phyloP scores from a whole-genome alignment of 2,888 invertebrate genomes.

The Abrostola triplasia region DNA sequence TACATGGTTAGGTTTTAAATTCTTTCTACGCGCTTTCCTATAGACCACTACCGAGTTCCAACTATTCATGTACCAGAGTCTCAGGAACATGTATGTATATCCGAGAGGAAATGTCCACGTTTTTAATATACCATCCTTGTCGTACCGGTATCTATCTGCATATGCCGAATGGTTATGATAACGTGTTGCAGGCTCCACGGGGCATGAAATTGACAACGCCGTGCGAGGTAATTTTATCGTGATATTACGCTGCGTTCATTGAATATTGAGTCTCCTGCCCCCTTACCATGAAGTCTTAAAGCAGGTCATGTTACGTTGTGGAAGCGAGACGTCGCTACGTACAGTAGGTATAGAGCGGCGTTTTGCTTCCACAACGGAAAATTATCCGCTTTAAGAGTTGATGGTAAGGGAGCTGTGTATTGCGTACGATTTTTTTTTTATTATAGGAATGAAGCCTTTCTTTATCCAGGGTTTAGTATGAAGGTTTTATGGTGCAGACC shows the following conservation, averaged over 20 bases:
- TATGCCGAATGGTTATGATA: constrained; percentile 13
- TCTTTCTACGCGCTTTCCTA: too few relatives aligned
- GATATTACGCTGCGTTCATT: constrained; percentile 17
- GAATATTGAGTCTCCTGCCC: constrained; percentile 20
- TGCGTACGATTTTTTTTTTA: constrained; percentile 12
- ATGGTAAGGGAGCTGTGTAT: constrained; percentile 5
- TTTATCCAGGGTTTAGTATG: neutral
- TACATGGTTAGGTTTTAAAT: too few relatives aligned
- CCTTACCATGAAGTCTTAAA: too few relatives aligned
- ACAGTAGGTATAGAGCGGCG: too few relatives aligned
- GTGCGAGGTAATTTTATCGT: constrained; percentile 31
- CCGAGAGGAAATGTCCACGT: neutral
- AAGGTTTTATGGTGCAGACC: neutral
- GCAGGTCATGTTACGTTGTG: too few relatives aligned
- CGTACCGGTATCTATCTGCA: constrained; percentile 5
- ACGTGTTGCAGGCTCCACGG: constrained; percentile 27
- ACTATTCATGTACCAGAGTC: too few relatives aligned
- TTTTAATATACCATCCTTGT: constrained; percentile 21
- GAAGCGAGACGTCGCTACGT: too few relatives aligned
- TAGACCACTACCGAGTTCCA: too few relatives aligned
- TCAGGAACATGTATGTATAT: neutral
- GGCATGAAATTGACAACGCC: constrained; percentile 51
- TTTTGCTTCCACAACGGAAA: too few relatives aligned
- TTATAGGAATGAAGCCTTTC: neutral
- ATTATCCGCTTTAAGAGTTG: too few relatives aligned